Evolutionary conservation across 2,113 vertebrate species (phyloP), one percentile per base, ranked within the genome.

Genomic region (Donacobius atricapilla): DNA sequence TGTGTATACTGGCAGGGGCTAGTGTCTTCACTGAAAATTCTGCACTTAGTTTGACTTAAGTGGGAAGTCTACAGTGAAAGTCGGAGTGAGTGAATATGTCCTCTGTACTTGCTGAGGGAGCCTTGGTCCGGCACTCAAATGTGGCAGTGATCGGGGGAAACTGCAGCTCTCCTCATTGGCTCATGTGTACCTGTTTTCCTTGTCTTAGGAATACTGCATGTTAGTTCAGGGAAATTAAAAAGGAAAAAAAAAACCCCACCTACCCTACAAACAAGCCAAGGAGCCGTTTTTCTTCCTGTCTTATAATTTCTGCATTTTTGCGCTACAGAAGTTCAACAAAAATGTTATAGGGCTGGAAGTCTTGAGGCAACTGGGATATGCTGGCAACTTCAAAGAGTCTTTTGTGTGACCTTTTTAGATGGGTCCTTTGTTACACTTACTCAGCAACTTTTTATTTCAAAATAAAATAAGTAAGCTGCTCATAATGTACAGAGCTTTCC

Each of bases 151-250:
- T 20, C 20, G 35, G 39, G 83, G 77, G 39, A 33, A 68, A 13
- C 48, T 47, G 20, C 31, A 28, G n/a, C 51, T 51, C 22, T 60
- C n/a, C 40, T 73, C 7, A 0, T 15, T 68, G 37, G 23, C 31
- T 81, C 50, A 8, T 1, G 0, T 1, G 1, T 19, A 30, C 40
- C 64, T 58, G 27, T 27, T 73, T n/a, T 44, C 39, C 23, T 54
- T 71, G 15, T 40, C 7, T 48, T 71, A 33, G 68, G 30, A 76
- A 27, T 72, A n/a, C 1, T 84, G 9, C 2, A 1, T 35, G 9
- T 21, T 68, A 63, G 39, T 77, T 75, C 27, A 58, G 35, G 23
- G n/a, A 60, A 37, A 60, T 25, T 60, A 27, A 60, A 60, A 37
- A 60, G 15, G 10, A 19, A 39, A 20, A 58, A 33, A 9, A 40